Evolutionary conservation across 2,888 invertebrate genomes (phyloP).

Genomic region (Caenorhabditis virilis): DNA sequence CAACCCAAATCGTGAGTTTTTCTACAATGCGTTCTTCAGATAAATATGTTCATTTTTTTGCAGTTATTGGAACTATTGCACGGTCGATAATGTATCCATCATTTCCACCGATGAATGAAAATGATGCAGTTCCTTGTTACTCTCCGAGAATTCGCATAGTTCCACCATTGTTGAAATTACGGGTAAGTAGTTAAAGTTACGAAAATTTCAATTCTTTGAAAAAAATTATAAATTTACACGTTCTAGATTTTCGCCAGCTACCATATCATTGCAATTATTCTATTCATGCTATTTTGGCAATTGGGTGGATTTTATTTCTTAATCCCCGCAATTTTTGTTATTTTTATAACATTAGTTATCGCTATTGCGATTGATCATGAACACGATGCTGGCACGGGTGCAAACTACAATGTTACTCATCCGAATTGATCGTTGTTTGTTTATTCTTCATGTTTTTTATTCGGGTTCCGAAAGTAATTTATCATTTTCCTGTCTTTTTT

Average conservation of each 20-base stretch:
- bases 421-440: too few relatives aligned
- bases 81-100: conserved; percentile 46
- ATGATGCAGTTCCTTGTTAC: conserved; percentile 26
- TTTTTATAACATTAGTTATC: background rate
- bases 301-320: background rate
- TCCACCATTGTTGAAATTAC: conserved; percentile 34
- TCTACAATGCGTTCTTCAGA: background rate
- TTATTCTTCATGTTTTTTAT: too few relatives aligned
- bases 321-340: background rate
- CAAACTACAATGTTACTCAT: too few relatives aligned
- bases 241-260: conserved; percentile 4
- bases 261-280: background rate
- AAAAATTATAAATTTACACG: background rate
- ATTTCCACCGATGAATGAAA: conserved; percentile 35
- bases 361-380: background rate
- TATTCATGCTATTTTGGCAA: conserved; percentile 1
- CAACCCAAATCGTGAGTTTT: conserved; percentile 14
- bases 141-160: conserved; percentile 14
- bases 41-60: background rate
- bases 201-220: background rate
- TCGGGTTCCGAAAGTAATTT: too few relatives aligned
- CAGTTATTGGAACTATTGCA: conserved; percentile 27
- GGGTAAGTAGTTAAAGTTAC: conserved; percentile 20
- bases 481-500: too few relatives aligned
- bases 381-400: too few relatives aligned